Conservation (phyloP, 2,113 vertebrate species). For the Odontesthes bonariensis region DNA sequence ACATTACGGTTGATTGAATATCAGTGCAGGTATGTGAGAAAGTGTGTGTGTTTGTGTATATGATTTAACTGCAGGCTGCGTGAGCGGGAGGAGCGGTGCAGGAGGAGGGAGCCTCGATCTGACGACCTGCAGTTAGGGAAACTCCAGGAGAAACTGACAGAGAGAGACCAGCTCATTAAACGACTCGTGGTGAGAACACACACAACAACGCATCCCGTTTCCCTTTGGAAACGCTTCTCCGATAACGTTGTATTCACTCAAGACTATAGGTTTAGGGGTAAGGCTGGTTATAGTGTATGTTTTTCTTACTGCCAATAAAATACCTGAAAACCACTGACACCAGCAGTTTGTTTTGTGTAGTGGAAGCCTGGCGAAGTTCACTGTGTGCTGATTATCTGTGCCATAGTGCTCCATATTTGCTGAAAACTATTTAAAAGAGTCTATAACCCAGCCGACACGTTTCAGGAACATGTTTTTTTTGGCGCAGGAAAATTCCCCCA, state of each 20-base stretch:
- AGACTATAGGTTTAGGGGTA: not conserved
- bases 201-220: not conserved
- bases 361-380: not conserved
- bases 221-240: not conserved
- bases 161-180: conserved; percentile 91
- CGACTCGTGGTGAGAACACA: conserved; percentile 87
- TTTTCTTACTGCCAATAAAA: not conserved
- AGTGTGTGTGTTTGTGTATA: conserved; percentile 51
- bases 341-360: no score
- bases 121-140: conserved; percentile 89
- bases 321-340: no score
- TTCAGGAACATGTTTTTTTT: no score
- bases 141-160: conserved; percentile 89
- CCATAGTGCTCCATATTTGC: not conserved
- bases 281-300: not conserved
- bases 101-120: conserved; percentile 82
- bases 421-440: no score
- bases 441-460: no score
- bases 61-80: conserved; percentile 84
- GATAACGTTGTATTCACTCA: not conserved
- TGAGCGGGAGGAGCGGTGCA: conserved; percentile 88
- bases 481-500: no score
- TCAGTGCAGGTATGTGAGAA: conserved; percentile 37
- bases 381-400: conserved; percentile 1
- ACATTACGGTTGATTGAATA: not conserved